Evolutionary conservation across 1,140 invertebrate species (phyloP), one percentile per base, ranked within the genome.

Genomic region (Pseudobourletiella spinata): DNA sequence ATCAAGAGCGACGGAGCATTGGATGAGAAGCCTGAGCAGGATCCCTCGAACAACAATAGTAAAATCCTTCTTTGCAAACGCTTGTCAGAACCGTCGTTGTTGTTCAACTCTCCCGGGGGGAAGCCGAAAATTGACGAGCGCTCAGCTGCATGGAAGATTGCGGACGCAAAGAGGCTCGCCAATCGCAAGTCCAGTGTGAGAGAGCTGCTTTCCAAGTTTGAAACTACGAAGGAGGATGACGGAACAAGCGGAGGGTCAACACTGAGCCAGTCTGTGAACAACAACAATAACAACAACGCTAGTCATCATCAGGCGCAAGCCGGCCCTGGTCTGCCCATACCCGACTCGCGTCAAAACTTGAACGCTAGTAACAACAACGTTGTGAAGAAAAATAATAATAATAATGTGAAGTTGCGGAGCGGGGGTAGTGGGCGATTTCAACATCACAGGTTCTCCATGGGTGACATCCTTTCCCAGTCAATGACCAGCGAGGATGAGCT

Each of bases 171-270:
- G 55, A 15, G 67, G 20, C 59, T 72, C 22, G 64, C 70, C 16
- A 71, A 74, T 29, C 68, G 73, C 18, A 74, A 75, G 22, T 58
- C 72, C 24, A 78, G 73, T 65, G 74, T 78, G 11, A 72, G 72
- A 64, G 75, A 77, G 55, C 63, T 78, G 14, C 62, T 78, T 30
- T 75, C 72, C 20, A 73, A 72, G 57, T 78, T 78, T 66, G 75
- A 78, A 61, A 50, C 2, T 39, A 35, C 64, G 18, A 63, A 57
- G 24, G 63, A 56, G 52, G 16, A 50, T 15, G 24, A 50, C 28
- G 15, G 18, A 29, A 46, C 30, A n/a, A 16, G 25, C 24, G 18
- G 42, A 24, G 54, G 42, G 8, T 57, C 57, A 18, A 28, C 35
- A 1, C 1, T 28, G 1, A 35, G 15, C 22, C 52, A 58, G 28